A percentile compares a stretch with the other conserved stretches of the same genome.
Evolutionary conservation across 1,140 invertebrate genomes (phyloP).

Genomic region (Ceratoteleas bidentatus): DNA sequence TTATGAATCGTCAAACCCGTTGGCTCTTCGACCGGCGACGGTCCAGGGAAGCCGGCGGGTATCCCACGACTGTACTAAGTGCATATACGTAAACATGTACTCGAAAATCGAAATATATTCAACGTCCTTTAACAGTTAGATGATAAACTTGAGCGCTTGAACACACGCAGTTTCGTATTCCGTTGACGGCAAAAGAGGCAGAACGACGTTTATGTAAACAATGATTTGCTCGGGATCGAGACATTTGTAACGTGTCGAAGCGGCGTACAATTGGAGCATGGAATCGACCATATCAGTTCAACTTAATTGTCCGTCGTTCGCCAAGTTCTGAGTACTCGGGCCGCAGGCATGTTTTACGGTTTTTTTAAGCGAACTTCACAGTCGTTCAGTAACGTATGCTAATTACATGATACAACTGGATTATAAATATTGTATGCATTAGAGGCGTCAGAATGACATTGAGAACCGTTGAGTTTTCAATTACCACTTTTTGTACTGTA

Average conservation of each 20-base stretch:
- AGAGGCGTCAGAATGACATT: constrained; percentile 58
- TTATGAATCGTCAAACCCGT: not conserved
- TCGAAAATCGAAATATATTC: constrained; percentile 57
- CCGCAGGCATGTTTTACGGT: constrained; percentile 12
- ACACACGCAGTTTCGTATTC: constrained; percentile 49
- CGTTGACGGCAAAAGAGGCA: constrained; percentile 14
- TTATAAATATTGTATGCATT: constrained; percentile 54
- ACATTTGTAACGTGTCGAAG: constrained; percentile 53
- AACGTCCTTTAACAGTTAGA: constrained; percentile 54
- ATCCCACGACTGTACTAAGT: constrained; percentile 49
- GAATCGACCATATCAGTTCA: constrained; percentile 62
- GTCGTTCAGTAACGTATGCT: constrained; percentile 35
- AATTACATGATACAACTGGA: constrained; percentile 42
- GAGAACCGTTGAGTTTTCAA: constrained; percentile 54
- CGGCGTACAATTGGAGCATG: constrained; percentile 48
- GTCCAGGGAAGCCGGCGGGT: constrained; percentile 35
- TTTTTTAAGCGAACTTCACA: constrained; percentile 25
- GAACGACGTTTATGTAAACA: constrained; percentile 30
- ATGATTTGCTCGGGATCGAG: constrained; percentile 43
- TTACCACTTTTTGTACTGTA: constrained; percentile 56
- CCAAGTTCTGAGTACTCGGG: constrained; percentile 35
- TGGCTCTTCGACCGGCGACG: constrained; percentile 11
- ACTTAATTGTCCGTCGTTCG: constrained; percentile 41
- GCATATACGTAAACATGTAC: constrained; percentile 60
- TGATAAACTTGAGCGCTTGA: constrained; percentile 50